Conservation (phyloP, 1,140 invertebrate species). For the Drosophila subpulchrella region DNA sequence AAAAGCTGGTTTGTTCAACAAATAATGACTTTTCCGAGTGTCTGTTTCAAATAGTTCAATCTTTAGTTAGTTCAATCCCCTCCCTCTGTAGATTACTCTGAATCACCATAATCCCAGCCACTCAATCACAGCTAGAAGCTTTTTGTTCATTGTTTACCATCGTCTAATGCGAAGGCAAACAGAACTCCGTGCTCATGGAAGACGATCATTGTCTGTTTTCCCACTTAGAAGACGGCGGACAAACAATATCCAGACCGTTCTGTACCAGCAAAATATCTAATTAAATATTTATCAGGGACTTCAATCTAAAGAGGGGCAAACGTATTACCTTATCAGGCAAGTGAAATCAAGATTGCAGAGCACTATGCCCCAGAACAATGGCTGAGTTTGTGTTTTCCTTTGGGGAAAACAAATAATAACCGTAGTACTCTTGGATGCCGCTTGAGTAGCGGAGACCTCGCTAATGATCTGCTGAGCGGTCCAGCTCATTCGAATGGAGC, state of each 20-base stretch:
- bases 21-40: not conserved
- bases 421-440: constrained; percentile 2
- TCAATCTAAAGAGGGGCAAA: constrained; percentile 58
- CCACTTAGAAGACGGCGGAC: constrained; percentile 27
- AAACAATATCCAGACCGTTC: constrained; percentile 48
- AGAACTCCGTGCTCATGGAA: constrained; percentile 33
- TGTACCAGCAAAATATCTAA: constrained; percentile 64
- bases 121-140: constrained; percentile 25
- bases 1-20: too few relatives aligned
- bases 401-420: constrained; percentile 35
- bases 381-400: constrained; percentile 24
- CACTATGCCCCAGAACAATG: constrained; percentile 41
- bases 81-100: not conserved
- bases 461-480: constrained; percentile 25
- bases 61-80: not conserved
- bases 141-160: constrained; percentile 28
- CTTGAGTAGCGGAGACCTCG: constrained; percentile 9
- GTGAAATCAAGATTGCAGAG: constrained; percentile 53
- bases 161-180: constrained; percentile 44
- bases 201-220: constrained; percentile 33
- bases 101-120: constrained; percentile 13
- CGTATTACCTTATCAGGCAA: constrained; percentile 61
- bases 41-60: not conserved
- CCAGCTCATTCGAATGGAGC: constrained; percentile 28
- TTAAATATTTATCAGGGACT: constrained; percentile 77